Conservation (phyloP, 2,888 invertebrate species). For the Sinelater perroti region DNA sequence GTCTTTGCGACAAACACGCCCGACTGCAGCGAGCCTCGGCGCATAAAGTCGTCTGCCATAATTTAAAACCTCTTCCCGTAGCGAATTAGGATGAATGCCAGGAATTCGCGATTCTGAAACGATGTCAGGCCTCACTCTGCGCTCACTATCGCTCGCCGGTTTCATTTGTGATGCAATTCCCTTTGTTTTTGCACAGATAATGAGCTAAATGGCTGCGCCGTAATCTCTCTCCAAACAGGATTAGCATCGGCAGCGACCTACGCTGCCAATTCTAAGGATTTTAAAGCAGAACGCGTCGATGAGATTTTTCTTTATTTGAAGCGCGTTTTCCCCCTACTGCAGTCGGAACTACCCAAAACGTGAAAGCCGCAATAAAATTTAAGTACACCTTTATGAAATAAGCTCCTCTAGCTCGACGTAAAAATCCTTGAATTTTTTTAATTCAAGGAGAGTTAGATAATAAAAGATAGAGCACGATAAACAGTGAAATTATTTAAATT, state of each 20-base stretch:
- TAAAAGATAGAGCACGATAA: too few species aligned
- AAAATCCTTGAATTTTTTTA: too few species aligned
- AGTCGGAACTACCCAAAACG: too few species aligned
- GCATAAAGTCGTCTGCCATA: not conserved
- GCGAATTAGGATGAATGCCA: not conserved
- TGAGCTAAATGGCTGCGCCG: not conserved
- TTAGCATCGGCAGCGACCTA: not conserved
- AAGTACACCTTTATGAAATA: too few species aligned
- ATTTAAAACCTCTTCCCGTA: not conserved
- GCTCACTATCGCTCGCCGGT: not conserved
- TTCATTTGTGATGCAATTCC: constrained; percentile 7
- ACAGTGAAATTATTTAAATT: too few species aligned
- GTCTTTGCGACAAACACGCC: not conserved
- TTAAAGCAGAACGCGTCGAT: too few species aligned
- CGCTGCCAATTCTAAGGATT: not conserved
- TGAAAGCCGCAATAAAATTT: too few species aligned
- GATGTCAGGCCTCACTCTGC: not conserved
- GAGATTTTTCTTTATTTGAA: too few species aligned
- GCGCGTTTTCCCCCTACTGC: too few species aligned
- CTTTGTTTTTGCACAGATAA: constrained; percentile 11
- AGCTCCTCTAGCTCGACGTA: too few species aligned
- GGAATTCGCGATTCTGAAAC: not conserved
- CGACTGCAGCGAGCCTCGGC: not conserved
- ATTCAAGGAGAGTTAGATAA: too few species aligned
- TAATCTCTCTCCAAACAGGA: not conserved